Conservation (phyloP, 2,113 vertebrate species). For the Sisor rabdophorus region DNA sequence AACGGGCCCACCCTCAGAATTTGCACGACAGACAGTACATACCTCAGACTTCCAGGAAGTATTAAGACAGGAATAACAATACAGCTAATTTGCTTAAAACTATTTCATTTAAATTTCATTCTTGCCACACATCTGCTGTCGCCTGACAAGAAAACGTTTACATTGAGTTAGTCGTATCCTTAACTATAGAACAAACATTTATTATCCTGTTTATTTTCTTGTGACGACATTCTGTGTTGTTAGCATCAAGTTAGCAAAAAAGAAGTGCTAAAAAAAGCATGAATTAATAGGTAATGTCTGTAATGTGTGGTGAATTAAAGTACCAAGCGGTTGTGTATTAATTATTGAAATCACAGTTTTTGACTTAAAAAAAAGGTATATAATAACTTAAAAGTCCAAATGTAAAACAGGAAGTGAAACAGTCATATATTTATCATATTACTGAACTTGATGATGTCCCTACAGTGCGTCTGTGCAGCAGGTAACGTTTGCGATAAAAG, state of each 20-base stretch:
- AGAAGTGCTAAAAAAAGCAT: conserved; percentile 38
- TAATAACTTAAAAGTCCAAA: neutral
- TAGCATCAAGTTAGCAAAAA: conserved; percentile 17
- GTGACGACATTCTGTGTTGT: conserved; percentile 24
- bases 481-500: neutral
- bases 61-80: conserved; percentile 26
- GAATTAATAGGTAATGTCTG: conserved; percentile 29
- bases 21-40: conserved; percentile 57
- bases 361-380: neutral
- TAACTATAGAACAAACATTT: neutral
- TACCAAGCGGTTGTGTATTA: conserved; percentile 18
- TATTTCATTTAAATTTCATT: conserved; percentile 8
- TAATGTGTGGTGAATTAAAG: conserved; percentile 38
- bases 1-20: conserved; percentile 57
- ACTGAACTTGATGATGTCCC: no score
- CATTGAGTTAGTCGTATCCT: neutral
- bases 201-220: conserved; percentile 1
- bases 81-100: neutral
- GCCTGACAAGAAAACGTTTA: neutral
- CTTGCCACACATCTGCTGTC: conserved; percentile 4
- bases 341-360: neutral
- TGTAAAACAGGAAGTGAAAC: neutral
- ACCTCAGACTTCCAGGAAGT: conserved; percentile 57
- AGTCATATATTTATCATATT: neutral
- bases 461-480: neutral